A percentile compares a stretch with the other conserved stretches of the same genome.
These are phyloP conservation scores for Rhamphomyia laevipes DNA, from an alignment of 2,888 invertebrate species.

Conservation along the genomic window DNA sequence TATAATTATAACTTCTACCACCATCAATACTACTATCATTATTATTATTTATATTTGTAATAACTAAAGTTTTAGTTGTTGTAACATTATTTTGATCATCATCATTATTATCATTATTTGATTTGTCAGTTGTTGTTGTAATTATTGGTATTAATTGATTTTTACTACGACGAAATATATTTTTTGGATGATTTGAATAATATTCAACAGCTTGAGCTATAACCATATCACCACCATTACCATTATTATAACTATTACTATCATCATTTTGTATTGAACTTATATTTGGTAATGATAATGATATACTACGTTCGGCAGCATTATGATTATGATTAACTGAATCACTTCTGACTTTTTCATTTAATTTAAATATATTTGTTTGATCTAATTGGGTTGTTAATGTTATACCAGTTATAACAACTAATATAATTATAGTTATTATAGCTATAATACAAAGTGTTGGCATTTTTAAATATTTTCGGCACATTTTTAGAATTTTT, in stretches of 20 bases:
- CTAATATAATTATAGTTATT: constrained; percentile 39
- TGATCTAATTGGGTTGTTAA: constrained; percentile 37
- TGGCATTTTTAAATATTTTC: constrained; percentile 36
- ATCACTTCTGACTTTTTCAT: constrained; percentile 35
- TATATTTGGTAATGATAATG: neutral
- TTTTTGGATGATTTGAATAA: constrained; percentile 33
- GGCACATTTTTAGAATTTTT: constrained; percentile 26
- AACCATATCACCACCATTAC: neutral
- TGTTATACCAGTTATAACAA: constrained; percentile 43
- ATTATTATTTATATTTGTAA: neutral
- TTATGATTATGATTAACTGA: constrained; percentile 23
- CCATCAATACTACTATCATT: neutral
- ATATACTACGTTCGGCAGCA: no score
- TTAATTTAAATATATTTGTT: constrained; percentile 33
- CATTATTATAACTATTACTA: neutral
- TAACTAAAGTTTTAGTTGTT: no score
- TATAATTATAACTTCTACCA: no score
- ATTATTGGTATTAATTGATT: no score
- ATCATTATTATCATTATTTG: neutral
- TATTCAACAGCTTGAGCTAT: constrained; percentile 6
- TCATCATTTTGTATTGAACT: no score
- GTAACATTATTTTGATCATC: neutral
- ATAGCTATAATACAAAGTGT: constrained; percentile 36
- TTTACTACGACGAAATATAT: constrained; percentile 17
- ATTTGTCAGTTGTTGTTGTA: no score